Conservation (phyloP, 1,140 invertebrate species). For the Macrostomum lignano region DNA sequence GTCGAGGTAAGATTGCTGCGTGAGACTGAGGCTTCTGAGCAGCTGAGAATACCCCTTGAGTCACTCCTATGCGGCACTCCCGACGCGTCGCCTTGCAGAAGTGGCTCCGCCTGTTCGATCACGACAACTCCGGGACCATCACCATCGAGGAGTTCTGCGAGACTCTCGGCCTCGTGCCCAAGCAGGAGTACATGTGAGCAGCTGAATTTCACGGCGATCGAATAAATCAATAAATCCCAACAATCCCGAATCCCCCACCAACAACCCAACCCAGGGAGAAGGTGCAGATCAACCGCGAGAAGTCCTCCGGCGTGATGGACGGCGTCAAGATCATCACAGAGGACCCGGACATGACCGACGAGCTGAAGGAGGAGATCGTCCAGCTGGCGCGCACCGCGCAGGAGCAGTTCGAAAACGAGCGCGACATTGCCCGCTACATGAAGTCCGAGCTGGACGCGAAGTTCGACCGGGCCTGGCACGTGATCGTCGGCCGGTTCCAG, state of each 20-base stretch:
- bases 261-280: not conserved
- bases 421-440: not conserved
- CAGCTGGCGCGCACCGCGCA: not conserved
- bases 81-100: not conserved
- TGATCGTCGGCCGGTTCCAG: not conserved
- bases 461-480: not conserved
- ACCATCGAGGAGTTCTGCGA: slow-evolving; percentile 1
- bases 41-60: not conserved
- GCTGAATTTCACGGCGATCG: not conserved
- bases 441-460: not conserved
- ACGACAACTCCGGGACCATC: not conserved
- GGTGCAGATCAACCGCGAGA: not conserved
- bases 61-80: not conserved
- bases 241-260: not conserved
- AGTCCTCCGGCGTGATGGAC: not conserved
- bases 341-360: not conserved
- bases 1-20: slow-evolving; percentile 1
- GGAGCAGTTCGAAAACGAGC: not conserved
- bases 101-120: slow-evolving; percentile 1
- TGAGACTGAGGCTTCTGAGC: not conserved
- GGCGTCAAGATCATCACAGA: not conserved
- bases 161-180: slow-evolving; percentile 1
- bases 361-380: not conserved
- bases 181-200: not conserved
- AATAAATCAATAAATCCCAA: not conserved